These are phyloP conservation scores for Caligus rogercresseyi DNA, from an alignment of 1,140 invertebrate species.

Conservation along the genomic window DNA sequence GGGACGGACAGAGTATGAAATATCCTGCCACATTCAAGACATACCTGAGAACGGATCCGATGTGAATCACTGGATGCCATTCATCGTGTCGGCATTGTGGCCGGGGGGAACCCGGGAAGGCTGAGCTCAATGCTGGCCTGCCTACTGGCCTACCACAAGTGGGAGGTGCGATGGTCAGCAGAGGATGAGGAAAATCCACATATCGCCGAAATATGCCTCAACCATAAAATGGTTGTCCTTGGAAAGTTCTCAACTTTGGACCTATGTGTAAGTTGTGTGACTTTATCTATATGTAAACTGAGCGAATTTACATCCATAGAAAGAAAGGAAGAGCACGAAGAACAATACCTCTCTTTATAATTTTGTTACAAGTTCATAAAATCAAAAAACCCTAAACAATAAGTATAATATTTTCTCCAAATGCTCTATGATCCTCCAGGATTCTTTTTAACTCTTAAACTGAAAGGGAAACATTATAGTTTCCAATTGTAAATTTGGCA, in stretches of 20 bases:
- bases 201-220: slow-evolving; percentile 32
- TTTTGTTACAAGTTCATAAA: too few relatives aligned
- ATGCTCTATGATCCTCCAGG: too few relatives aligned
- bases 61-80: slow-evolving; percentile 54
- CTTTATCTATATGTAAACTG: slow-evolving; percentile 13
- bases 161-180: slow-evolving; percentile 27
- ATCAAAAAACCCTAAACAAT: too few relatives aligned
- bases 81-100: slow-evolving; percentile 43
- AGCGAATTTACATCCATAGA: neutral
- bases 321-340: too few relatives aligned
- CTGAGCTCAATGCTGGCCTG: slow-evolving; percentile 3
- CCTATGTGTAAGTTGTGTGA: slow-evolving; percentile 32
- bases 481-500: too few relatives aligned
- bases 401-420: too few relatives aligned
- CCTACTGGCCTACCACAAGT: slow-evolving; percentile 27
- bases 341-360: too few relatives aligned
- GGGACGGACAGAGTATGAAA: slow-evolving; percentile 48
- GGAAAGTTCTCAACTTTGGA: slow-evolving; percentile 34
- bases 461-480: too few relatives aligned
- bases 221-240: slow-evolving; percentile 38
- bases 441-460: too few relatives aligned
- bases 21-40: slow-evolving; percentile 46
- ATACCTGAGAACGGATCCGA: slow-evolving; percentile 83
- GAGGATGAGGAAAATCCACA: slow-evolving; percentile 22
- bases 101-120: slow-evolving; percentile 33